Conservation (phyloP, 2,797 vertebrate genomes). For the Crocodylus rhombifer region DNA sequence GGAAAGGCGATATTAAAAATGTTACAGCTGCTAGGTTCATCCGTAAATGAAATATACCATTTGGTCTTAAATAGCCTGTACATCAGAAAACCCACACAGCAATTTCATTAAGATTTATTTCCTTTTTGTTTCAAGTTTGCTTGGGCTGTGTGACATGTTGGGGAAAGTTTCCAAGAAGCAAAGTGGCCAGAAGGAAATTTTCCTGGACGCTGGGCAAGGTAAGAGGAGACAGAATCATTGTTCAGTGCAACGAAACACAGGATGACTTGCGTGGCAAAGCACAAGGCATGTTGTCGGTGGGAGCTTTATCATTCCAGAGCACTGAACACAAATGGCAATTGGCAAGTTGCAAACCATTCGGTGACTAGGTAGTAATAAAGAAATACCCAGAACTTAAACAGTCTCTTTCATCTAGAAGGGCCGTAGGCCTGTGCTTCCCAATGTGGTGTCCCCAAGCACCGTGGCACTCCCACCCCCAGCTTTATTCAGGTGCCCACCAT, state of each 20-base stretch:
- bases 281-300: neutral
- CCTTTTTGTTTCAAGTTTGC: neutral
- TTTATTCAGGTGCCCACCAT: no score
- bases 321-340: neutral
- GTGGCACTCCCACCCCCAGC: no score
- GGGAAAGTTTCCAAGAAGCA: neutral
- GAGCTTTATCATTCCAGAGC: neutral
- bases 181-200: neutral
- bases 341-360: neutral
- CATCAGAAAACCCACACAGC: neutral
- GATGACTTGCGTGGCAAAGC: no score
- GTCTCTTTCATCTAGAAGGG: neutral
- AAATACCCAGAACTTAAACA: neutral
- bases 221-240: neutral
- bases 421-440: no score
- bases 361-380: neutral
- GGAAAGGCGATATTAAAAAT: neutral
- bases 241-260: neutral
- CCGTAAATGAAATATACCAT: neutral
- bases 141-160: neutral
- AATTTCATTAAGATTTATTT: neutral
- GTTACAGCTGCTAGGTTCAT: neutral
- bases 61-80: neutral
- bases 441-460: no score
- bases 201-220: neutral